Percentiles rank a stretch among this genome's conserved stretches.
phyloP scores from a whole-genome alignment of 1,140 invertebrate species.

The Drosophila cardini region DNA sequence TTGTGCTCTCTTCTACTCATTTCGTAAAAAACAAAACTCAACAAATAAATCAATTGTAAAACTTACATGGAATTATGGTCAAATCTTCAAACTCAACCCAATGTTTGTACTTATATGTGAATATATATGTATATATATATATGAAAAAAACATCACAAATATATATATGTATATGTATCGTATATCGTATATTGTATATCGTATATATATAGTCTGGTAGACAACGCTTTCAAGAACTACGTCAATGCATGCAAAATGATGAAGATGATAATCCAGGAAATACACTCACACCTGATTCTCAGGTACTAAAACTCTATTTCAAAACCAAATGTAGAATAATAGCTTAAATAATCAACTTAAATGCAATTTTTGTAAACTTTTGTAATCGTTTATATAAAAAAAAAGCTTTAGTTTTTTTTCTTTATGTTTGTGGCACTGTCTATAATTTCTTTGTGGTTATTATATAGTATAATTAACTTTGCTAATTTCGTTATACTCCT shows the following conservation, averaged over 20 bases:
- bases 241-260: slow-evolving; percentile 93
- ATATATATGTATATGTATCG: slow-evolving; percentile 37
- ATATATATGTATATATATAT: slow-evolving; percentile 41
- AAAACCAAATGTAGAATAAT: slow-evolving; percentile 24
- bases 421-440: neutral
- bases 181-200: slow-evolving; percentile 24
- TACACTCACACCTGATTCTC: slow-evolving; percentile 91
- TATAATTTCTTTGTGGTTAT: slow-evolving; percentile 7
- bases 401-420: slow-evolving; percentile 16
- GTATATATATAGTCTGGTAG: slow-evolving; percentile 85
- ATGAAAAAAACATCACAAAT: slow-evolving; percentile 29
- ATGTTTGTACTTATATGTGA: slow-evolving; percentile 53
- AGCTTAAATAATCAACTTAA: slow-evolving; percentile 10
- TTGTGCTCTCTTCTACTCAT: slow-evolving; percentile 62
- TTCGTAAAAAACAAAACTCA: slow-evolving; percentile 51
- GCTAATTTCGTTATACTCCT: slow-evolving; percentile 26
- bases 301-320: slow-evolving; percentile 86
- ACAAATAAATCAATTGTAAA: slow-evolving; percentile 38
- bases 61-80: slow-evolving; percentile 52
- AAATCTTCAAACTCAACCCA: slow-evolving; percentile 46
- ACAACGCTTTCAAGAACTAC: slow-evolving; percentile 91
- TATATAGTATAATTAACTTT: slow-evolving; percentile 17
- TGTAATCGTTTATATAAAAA: slow-evolving; percentile 23
- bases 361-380: slow-evolving; percentile 18
- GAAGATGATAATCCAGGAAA: slow-evolving; percentile 89